Percentiles rank a stretch among this genome's conserved stretches.
phyloP scores from a whole-genome alignment of 2,888 invertebrate species.

The Ectemnius cavifrons region DNA sequence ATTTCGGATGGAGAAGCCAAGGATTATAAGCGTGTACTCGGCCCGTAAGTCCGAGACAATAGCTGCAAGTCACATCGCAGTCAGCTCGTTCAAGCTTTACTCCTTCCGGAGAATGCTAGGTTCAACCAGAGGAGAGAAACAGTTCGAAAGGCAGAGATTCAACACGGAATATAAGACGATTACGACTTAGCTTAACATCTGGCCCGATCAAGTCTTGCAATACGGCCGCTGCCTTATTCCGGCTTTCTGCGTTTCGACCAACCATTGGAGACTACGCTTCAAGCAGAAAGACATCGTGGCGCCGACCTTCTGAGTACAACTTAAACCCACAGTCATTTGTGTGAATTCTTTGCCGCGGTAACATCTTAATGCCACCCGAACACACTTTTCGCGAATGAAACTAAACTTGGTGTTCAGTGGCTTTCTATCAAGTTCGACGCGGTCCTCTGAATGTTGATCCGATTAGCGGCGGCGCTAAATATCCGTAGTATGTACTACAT shows the following conservation, averaged over 20 bases:
- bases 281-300: no score
- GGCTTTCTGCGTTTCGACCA: background rate
- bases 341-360: no score
- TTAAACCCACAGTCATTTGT: no score
- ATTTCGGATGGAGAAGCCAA: constrained; percentile 55
- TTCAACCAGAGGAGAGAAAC: background rate
- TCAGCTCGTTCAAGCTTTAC: constrained; percentile 32
- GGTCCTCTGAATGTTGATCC: no score
- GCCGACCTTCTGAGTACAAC: no score
- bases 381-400: no score
- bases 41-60: constrained; percentile 67
- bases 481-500: no score
- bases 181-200: constrained; percentile 68
- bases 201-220: constrained; percentile 37
- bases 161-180: constrained; percentile 74
- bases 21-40: constrained; percentile 60
- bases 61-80: constrained; percentile 56
- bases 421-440: no score
- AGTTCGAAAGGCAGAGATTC: constrained; percentile 62
- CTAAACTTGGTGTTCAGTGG: no score
- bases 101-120: constrained; percentile 43
- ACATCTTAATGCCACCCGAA: no score
- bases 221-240: background rate
- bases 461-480: no score
- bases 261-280: background rate